phyloP scores from a whole-genome alignment of 2,888 invertebrate genomes.

The Hydraecia micacea region DNA sequence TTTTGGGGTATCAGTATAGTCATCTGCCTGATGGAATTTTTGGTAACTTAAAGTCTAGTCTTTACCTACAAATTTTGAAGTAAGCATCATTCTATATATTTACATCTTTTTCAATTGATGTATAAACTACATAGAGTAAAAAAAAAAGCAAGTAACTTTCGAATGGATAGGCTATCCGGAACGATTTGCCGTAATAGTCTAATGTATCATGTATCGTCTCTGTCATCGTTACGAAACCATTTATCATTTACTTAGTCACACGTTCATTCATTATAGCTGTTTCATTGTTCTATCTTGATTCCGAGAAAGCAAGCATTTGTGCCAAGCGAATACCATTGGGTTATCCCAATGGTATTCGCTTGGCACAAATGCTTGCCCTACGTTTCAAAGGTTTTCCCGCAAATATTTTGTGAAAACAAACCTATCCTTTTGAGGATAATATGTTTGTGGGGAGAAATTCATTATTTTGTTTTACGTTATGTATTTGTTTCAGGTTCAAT shows the following conservation, averaged over 20 bases:
- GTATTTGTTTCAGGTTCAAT: slow-evolving; percentile 87
- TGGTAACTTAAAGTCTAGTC: neutral
- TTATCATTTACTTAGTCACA: neutral
- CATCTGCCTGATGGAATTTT: neutral
- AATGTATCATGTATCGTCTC: neutral
- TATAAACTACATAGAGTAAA: neutral
- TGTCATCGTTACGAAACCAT: slow-evolving; percentile 20
- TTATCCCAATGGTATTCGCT: too few species aligned
- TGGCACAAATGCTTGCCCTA: too few species aligned
- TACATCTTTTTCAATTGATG: neutral
- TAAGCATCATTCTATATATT: neutral
- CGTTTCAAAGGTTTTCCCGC: neutral
- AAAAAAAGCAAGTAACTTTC: slow-evolving; percentile 5
- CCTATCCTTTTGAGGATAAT: neutral
- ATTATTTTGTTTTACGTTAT: neutral
- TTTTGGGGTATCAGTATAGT: neutral
- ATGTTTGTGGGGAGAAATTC: neutral
- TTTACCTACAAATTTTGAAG: neutral
- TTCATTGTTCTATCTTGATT: neutral
- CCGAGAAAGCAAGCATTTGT: neutral
- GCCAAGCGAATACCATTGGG: neutral
- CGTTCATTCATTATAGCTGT: neutral
- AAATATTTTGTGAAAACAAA: neutral
- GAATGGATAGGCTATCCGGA: neutral
- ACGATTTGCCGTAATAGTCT: neutral